Evolutionary conservation across 2,797 vertebrate genomes (phyloP), one percentile per base, ranked within the genome.

Genomic region (Erethizon dorsatum): DNA sequence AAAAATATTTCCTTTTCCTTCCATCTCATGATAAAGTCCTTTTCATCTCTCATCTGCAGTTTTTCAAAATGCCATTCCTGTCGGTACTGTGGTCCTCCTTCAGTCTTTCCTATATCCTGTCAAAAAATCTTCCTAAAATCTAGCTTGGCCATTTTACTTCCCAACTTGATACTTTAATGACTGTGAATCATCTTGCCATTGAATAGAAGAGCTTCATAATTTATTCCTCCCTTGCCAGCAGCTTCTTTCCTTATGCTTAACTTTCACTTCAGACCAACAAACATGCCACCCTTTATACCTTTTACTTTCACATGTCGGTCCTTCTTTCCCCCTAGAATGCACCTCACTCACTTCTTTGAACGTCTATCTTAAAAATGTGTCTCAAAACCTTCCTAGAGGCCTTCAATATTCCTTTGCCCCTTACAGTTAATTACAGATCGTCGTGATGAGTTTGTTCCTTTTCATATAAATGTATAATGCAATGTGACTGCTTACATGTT

Each of bases 11-110:
- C 50, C 37, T 86, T 67, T 90, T 17, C 75, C 26, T 1, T 80
- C n/a, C 6, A 18, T 73, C 31, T 83, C 57, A 71, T 8, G 83
- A 15, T 31, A 65, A 79, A 93, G n/a, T 50, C 3, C 10, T 75
- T 88, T 61, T 57, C 1, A 67, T 45, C n/a, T 95, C 83, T 89
- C 24, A 59, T 52, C 54, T 65, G 18, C 67, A 61, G n/a, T 65
- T 12, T 87, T 97, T 85, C 28, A 94, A 94, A 96, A 94, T 77
- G 31, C 4, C 33, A 54, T 71, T 63, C 47, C 50, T 56, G 15
- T 83, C 28, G 88, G 9, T 18, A 22, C 45, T 0, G 4, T 45
- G 52, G 50, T 69, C 77, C 12, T 84, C 15, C 56, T 82, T 71
- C 9, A 75, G n/a, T 20, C 9, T 2, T 41, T 94, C 37, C 33